phyloP scores from a whole-genome alignment of 2,113 vertebrate genomes.

The Galeopterus variegatus region DNA sequence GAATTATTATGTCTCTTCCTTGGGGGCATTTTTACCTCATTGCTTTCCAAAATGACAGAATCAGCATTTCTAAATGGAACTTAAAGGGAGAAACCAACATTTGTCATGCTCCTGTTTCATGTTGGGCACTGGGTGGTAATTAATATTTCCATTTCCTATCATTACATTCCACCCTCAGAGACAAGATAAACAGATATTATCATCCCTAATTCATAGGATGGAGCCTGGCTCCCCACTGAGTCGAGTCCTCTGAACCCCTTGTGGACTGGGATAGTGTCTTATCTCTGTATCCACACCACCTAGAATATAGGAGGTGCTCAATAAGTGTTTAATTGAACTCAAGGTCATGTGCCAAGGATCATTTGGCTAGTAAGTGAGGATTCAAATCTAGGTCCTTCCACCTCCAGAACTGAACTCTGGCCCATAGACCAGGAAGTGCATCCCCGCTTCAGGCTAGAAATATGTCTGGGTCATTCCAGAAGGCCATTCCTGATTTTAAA shows the following conservation, averaged over 20 bases:
- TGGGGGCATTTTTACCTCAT: neutral
- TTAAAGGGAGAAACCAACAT: neutral
- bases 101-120: accelerated
- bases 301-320: neutral
- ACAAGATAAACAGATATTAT: neutral
- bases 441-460: neutral
- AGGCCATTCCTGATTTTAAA: neutral
- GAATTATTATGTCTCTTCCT: neutral
- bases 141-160: neutral
- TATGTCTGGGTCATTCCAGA: neutral
- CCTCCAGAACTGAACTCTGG: neutral
- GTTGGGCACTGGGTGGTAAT: neutral
- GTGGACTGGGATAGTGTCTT: neutral
- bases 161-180: neutral
- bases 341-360: neutral
- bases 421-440: neutral
- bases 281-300: neutral
- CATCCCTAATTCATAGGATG: neutral
- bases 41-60: neutral
- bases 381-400: neutral
- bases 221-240: neutral
- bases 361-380: neutral
- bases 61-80: neutral
- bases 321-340: neutral
- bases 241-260: neutral